Evolutionary conservation across 2,888 invertebrate species (phyloP), one percentile per base, ranked within the genome.

Genomic region (Drosophila aldrichi): DNA sequence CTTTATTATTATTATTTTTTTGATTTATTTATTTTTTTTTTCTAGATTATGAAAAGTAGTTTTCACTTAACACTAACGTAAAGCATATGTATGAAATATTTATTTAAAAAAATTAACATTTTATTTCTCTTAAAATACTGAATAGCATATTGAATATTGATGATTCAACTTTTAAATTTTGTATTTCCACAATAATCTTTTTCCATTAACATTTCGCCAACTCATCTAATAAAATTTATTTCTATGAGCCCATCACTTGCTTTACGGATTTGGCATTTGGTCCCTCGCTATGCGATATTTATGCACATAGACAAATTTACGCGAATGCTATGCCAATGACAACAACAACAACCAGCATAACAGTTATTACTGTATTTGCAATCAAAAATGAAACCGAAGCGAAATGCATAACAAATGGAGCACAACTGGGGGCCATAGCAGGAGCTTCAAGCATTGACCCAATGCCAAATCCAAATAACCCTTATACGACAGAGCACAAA

Each of bases 351-450:
- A 29, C 8, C 29, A 29, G 29, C 29, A 29, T 2, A 8, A 67
- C 41, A 54, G 48, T 65, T 74, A 74, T 66, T 56, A 41, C 57
- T 56, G 51, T 51, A 55, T 61, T 68, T 46, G 64, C 76, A 65
- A 79, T 68, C 48, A 65, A 55, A 70, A 58, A 38, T 46, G 46
- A 49, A 55, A 56, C 56, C 36, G 38, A 63, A 51, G 25, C 64
- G 38, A 64, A 65, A 62, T 49, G 51, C 34, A 58, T 25, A 54
- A 40, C 70, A 61, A 77, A 74, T 66, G 57, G 49, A 58, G 41
- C 59, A 32, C 38, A 40, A 51, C 46, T 36, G 40, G 36, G 48
- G 46, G 29, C 32, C 32, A 41, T 34, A 10, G 43, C 38, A 20
- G 12, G 36, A 18, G 25, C 48, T n/a, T 8, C 25, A 29, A 36